These are phyloP conservation scores for Dissostichus mawsoni DNA, from an alignment of 2,113 vertebrate genomes.

Conservation along the genomic window DNA sequence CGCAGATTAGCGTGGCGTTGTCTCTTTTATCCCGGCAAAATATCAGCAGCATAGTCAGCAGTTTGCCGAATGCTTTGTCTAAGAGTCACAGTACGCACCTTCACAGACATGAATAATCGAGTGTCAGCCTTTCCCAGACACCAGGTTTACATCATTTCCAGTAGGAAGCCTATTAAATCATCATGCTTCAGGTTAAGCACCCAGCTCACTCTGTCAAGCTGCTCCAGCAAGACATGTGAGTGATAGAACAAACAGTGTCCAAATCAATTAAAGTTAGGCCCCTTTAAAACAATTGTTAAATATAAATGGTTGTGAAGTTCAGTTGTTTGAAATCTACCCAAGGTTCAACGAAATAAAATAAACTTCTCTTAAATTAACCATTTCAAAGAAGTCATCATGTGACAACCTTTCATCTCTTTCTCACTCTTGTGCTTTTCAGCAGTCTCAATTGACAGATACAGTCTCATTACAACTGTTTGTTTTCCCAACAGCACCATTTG, in stretches of 20 bases:
- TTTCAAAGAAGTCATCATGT: background rate
- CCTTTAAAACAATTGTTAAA: constrained; percentile 8
- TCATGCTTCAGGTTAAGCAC: constrained; percentile 64
- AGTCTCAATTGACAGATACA: constrained; percentile 62
- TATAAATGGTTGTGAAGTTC: background rate
- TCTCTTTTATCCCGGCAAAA: constrained; percentile 53
- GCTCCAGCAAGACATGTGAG: constrained; percentile 18
- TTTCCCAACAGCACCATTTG: constrained; percentile 84
- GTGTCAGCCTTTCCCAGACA: constrained; percentile 70
- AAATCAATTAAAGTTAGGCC: constrained; percentile 38
- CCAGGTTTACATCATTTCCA: constrained; percentile 67
- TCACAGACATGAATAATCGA: constrained; percentile 68
- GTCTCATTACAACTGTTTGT: constrained; percentile 77
- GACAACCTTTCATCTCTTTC: background rate
- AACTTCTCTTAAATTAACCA: constrained; percentile 6
- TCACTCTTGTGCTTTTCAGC: constrained; percentile 16
- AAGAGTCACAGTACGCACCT: constrained; percentile 49
- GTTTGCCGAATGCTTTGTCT: constrained; percentile 55
- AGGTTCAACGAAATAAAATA: background rate
- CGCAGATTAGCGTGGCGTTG: constrained; percentile 45
- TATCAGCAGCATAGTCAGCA: constrained; percentile 68
- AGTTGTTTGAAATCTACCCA: background rate
- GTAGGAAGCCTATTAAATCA: constrained; percentile 65
- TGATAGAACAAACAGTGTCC: constrained; percentile 47
- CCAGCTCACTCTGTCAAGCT: constrained; percentile 52